Conservation (phyloP, 64 coral and sea anemone genomes). For the Stylophora pistillata region DNA sequence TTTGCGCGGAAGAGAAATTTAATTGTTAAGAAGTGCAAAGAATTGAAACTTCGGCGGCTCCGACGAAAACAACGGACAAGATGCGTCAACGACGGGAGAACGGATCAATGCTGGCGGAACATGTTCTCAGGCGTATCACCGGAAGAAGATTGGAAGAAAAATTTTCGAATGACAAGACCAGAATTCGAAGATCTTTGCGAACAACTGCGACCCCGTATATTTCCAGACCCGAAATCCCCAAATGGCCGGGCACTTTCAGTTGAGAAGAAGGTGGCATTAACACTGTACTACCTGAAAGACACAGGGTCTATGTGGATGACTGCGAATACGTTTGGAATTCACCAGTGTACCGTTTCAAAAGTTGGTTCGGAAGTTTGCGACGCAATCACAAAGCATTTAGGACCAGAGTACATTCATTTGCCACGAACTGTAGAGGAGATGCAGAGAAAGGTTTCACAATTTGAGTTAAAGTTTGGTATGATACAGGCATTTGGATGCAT, state of each 20-base stretch:
- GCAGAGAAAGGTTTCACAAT: too few relatives aligned
- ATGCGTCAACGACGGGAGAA: constrained; percentile 1
- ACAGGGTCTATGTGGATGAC: constrained; percentile 39
- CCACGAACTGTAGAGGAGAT: too few relatives aligned
- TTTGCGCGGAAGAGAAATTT: too few relatives aligned
- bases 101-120: constrained; percentile 35
- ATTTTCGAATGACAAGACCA: neutral
- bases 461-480: too few relatives aligned
- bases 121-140: neutral
- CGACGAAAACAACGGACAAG: neutral
- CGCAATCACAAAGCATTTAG: constrained; percentile 3
- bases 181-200: neutral
- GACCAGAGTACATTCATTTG: constrained; percentile 49
- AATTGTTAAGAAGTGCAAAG: too few relatives aligned
- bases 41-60: neutral
- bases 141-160: constrained; percentile 16
- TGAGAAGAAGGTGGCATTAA: too few relatives aligned
- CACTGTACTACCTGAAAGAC: constrained; percentile 43
- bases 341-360: constrained; percentile 1
- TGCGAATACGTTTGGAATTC: constrained; percentile 50
- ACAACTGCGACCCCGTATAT: constrained; percentile 7
- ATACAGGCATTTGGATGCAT: too few relatives aligned
- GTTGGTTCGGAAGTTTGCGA: constrained; percentile 20
- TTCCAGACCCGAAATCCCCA: neutral
- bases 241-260: too few relatives aligned